Evolutionary conservation across 2,113 vertebrate species (phyloP), one percentile per base, ranked within the genome.

Genomic region (Cyprinus carpio): DNA sequence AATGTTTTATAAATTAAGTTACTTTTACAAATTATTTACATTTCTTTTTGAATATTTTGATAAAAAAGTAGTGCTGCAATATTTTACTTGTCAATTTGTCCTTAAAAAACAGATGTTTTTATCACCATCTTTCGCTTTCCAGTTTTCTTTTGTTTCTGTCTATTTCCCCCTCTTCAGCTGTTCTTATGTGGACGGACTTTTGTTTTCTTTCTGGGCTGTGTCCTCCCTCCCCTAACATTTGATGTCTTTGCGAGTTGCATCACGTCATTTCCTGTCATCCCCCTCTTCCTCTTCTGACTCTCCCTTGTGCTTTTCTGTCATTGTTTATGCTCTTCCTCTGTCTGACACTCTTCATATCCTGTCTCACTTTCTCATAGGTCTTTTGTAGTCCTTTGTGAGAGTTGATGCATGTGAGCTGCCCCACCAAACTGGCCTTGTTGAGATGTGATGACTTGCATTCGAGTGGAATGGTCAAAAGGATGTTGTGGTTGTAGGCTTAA

Each of bases 221-320:
- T 79, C 43, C 67, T 13, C 43, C 58, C 13, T 65, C 79, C 43
- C 64, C 80, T 64, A 43, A 51, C 31, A n/a, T 82, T 31, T 82
- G 46, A 82, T 72, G 27, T 83, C 49, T 83, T 37, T 56, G 81
- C 12, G 67, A 72, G 49, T 25, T n/a, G 31, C 81, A 23, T 72
- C 67, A 76, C 37, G 58, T 84, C 58, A 76, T 64, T 60, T 76
- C 69, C 83, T 65, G 34, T n/a, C 43, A 49, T 60, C 46, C 23
- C 29, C 62, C 49, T 80, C 67, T 60, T 27, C 51, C 51, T 72
- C 51, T 46, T 69, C 9, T 43, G 60, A 27, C 62, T 77, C 51
- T 58, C 76, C 31, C 54, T 71, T 67, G 62, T 71, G 84, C 49
- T 69, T 40, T 13, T 69, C 34, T 85, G 58, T 82, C 81, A 83